Conservation (phyloP, 2,888 invertebrate species). For the Agrochola litura region DNA sequence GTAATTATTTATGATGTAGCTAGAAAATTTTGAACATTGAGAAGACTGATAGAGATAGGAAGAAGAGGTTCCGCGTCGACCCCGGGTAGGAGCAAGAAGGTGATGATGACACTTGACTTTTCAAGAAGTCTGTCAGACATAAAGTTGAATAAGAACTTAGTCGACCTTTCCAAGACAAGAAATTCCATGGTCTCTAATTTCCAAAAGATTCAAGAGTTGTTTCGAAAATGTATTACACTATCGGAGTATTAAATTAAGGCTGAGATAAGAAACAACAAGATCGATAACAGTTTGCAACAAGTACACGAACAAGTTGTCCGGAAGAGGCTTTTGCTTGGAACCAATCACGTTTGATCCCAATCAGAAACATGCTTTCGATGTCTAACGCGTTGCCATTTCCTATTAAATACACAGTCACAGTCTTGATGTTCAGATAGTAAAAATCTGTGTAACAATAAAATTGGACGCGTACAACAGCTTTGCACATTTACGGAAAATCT, state of each 20-base stretch:
- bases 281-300: constrained; percentile 34
- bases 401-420: constrained; percentile 1
- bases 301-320: constrained; percentile 27
- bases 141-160: neutral
- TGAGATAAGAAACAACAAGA: constrained; percentile 18
- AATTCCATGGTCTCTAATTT: neutral
- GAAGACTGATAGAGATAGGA: neutral
- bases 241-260: constrained; percentile 23
- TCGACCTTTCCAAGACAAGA: neutral
- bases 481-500: constrained; percentile 6
- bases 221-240: constrained; percentile 3
- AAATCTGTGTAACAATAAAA: constrained; percentile 13
- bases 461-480: neutral
- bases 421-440: constrained; percentile 4
- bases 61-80: no score
- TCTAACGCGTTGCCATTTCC: constrained; percentile 21
- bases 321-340: constrained; percentile 40
- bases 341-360: constrained; percentile 42
- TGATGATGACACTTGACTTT: neutral
- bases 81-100: neutral
- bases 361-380: constrained; percentile 35
- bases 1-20: no score
- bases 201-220: neutral
- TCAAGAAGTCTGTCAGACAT: neutral
- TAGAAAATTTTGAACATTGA: neutral